phyloP scores from a whole-genome alignment of 2,888 invertebrate genomes.

The Spialia ferax region DNA sequence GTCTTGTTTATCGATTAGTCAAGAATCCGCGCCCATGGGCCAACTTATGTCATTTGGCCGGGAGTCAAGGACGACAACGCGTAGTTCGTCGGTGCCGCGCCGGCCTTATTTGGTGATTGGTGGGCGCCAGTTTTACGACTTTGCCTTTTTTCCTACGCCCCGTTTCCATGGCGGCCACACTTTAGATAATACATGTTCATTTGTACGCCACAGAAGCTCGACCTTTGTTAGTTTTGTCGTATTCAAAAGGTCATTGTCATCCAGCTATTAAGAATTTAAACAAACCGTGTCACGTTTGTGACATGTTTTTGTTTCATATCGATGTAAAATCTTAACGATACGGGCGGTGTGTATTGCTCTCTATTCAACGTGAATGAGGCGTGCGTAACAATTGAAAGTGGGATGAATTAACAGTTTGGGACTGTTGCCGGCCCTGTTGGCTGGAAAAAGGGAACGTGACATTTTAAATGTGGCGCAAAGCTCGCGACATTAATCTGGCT shows the following conservation, averaged over 20 bases:
- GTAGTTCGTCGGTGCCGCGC: slow-evolving; percentile 72
- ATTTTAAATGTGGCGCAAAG: slow-evolving; percentile 83
- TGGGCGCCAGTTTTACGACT: slow-evolving; percentile 86
- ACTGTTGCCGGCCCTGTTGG: slow-evolving; percentile 71
- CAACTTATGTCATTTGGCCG: slow-evolving; percentile 86
- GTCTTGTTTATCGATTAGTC: slow-evolving; percentile 83
- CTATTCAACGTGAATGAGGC: slow-evolving; percentile 25
- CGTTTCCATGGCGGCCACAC: slow-evolving; percentile 75
- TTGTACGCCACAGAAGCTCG: slow-evolving; percentile 65
- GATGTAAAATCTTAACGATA: slow-evolving; percentile 25
- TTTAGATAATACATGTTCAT: slow-evolving; percentile 69
- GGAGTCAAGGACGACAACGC: slow-evolving; percentile 82
- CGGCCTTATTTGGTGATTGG: slow-evolving; percentile 85
- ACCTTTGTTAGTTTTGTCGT: slow-evolving; percentile 55
- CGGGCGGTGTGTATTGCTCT: slow-evolving; percentile 34
- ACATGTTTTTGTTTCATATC: slow-evolving; percentile 51
- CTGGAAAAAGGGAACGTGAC: slow-evolving; percentile 83
- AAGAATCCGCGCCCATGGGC: slow-evolving; percentile 84
- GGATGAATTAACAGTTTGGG: slow-evolving; percentile 65
- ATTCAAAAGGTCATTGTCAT: slow-evolving; percentile 23
- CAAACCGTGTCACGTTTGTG: slow-evolving; percentile 52
- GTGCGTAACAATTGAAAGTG: slow-evolving; percentile 57
- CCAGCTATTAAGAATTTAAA: slow-evolving; percentile 7
- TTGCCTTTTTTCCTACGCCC: slow-evolving; percentile 81
- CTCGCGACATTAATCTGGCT: slow-evolving; percentile 83